These are phyloP conservation scores for Goniozus legneri DNA, from an alignment of 1,140 invertebrate genomes.

Conservation along the genomic window DNA sequence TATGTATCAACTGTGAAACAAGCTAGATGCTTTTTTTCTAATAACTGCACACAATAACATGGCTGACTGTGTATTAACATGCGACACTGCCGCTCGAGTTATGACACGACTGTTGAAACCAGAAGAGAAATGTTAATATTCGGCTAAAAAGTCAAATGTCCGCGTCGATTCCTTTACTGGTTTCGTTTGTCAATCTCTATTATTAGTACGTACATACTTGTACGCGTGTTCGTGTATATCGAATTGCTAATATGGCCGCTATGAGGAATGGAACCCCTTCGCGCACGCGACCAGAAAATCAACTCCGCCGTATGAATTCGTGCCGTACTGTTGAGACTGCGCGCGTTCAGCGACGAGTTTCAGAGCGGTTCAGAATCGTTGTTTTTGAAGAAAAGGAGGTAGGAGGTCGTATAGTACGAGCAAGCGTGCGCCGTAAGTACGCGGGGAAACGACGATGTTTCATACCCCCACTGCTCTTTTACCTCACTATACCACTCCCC, in stretches of 20 bases:
- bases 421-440: constrained; percentile 18
- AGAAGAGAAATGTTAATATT: no score
- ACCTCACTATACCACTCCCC: constrained; percentile 1
- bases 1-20: no score
- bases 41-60: no score
- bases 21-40: no score
- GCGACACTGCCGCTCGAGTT: no score
- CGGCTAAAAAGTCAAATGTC: neutral
- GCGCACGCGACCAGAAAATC: constrained; percentile 29
- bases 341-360: constrained; percentile 30
- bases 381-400: constrained; percentile 32
- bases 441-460: constrained; percentile 19
- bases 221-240: no score
- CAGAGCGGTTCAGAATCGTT: constrained; percentile 36
- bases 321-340: constrained; percentile 32
- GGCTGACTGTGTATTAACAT: no score
- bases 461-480: constrained; percentile 4
- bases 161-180: neutral
- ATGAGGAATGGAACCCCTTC: constrained; percentile 22
- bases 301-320: constrained; percentile 28
- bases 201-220: constrained; percentile 29
- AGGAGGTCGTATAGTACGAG: constrained; percentile 19
- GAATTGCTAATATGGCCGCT: constrained; percentile 31
- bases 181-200: constrained; percentile 10
- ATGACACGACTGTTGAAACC: no score